These are phyloP conservation scores for Bradypus variegatus DNA, from an alignment of 2,797 vertebrate species.

Conservation along the genomic window DNA sequence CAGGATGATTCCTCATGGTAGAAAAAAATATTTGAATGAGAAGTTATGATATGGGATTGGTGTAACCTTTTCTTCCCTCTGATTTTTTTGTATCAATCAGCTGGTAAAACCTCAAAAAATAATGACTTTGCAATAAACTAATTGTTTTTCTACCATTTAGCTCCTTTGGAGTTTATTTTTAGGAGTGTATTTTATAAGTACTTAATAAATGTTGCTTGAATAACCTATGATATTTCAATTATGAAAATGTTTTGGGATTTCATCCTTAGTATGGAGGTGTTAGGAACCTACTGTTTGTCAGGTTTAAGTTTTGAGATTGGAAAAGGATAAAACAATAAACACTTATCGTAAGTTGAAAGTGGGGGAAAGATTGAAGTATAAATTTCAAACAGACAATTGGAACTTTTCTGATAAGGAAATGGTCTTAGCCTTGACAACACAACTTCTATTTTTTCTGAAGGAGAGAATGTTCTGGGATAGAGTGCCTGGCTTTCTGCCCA, in stretches of 20 bases:
- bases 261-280: neutral
- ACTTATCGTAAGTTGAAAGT: constrained; percentile 3
- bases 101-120: constrained; percentile 23
- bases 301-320: constrained; percentile 7
- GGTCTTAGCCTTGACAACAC: neutral
- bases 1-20: neutral
- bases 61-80: neutral
- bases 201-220: neutral
- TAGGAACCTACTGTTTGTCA: constrained; percentile 19
- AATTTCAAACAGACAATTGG: neutral
- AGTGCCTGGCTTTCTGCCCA: neutral
- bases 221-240: constrained; percentile 27
- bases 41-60: neutral
- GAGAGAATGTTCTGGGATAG: constrained; percentile 21
- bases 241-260: constrained; percentile 11
- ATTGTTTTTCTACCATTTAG: neutral
- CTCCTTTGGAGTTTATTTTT: constrained; percentile 25
- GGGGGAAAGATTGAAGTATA: neutral
- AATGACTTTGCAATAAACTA: neutral
- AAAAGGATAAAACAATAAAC: neutral
- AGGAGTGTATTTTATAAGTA: neutral
- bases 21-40: neutral
- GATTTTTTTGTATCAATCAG: constrained; percentile 28
- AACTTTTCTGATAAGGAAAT: constrained; percentile 22
- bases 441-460: constrained; percentile 18